Percentiles rank a stretch among this genome's conserved stretches.
phyloP scores from a whole-genome alignment of 2,888 invertebrate species.

The Meghimatium bilineatum region DNA sequence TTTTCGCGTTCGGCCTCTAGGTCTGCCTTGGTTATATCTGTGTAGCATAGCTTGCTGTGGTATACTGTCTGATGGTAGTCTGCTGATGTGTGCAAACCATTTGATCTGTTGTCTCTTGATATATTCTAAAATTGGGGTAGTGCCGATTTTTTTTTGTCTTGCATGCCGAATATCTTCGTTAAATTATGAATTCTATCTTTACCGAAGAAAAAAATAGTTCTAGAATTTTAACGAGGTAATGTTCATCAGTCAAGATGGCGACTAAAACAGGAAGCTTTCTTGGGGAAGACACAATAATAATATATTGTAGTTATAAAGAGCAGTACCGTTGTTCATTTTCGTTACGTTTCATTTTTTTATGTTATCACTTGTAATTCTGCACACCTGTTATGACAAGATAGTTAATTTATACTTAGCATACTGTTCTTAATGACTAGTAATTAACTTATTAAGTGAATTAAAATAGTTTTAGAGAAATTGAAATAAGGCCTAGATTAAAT shows the following conservation, averaged over 20 bases:
- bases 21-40: no score
- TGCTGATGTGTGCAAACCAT: no score
- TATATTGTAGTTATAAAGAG: background rate
- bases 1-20: no score
- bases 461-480: no score
- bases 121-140: no score
- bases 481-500: no score
- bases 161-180: background rate
- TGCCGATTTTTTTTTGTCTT: no score
- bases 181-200: background rate
- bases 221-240: conserved; percentile 11
- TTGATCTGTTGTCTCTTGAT: no score
- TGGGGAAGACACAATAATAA: conserved; percentile 17
- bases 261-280: conserved; percentile 11
- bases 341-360: background rate
- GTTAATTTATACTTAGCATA: background rate
- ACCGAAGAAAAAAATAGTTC: conserved; percentile 8
- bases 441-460: no score
- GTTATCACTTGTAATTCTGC: background rate
- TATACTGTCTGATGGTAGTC: no score
- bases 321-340: background rate
- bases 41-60: no score
- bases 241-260: conserved; percentile 28
- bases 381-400: background rate
- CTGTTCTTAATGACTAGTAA: background rate